These are phyloP conservation scores for Meriones psammophilus DNA, from an alignment of 2,797 vertebrate species.

Conservation along the genomic window DNA sequence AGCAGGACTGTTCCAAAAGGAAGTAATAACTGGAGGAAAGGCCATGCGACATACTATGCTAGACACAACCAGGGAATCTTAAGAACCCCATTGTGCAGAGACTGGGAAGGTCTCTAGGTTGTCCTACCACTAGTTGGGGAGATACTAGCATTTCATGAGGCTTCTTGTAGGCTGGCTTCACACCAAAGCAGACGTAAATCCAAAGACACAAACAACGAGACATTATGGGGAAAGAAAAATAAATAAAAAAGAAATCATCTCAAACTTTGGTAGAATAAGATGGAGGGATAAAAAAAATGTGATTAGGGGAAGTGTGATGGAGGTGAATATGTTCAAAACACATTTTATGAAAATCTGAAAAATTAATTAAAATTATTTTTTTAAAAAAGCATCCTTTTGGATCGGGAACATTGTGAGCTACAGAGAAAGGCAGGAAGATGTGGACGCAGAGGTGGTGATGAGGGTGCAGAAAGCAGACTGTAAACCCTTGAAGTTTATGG, in stretches of 20 bases:
- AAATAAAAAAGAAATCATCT: neutral
- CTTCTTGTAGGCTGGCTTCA: neutral
- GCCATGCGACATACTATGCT: neutral
- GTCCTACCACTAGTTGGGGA: neutral
- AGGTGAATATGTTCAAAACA: neutral
- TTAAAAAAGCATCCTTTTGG: neutral
- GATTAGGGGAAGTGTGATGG: neutral
- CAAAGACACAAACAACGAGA: neutral
- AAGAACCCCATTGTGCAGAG: neutral
- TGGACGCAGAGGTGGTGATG: neutral
- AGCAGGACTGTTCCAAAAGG: constrained; percentile 17
- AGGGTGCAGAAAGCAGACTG: neutral
- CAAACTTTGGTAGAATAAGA: neutral
- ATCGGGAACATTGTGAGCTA: neutral
- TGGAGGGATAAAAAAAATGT: too few species aligned
- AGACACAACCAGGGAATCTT: neutral
- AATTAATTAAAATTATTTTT: neutral
- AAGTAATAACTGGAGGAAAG: neutral
- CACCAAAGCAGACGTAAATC: neutral
- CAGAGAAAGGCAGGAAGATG: neutral
- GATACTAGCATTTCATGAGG: neutral
- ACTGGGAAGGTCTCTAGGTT: neutral
- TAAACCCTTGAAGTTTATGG: neutral
- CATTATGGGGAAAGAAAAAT: neutral
- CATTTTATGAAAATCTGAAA: neutral